Conservation (phyloP, 2,113 vertebrate genomes). For the Poeciliopsis retropinna region DNA sequence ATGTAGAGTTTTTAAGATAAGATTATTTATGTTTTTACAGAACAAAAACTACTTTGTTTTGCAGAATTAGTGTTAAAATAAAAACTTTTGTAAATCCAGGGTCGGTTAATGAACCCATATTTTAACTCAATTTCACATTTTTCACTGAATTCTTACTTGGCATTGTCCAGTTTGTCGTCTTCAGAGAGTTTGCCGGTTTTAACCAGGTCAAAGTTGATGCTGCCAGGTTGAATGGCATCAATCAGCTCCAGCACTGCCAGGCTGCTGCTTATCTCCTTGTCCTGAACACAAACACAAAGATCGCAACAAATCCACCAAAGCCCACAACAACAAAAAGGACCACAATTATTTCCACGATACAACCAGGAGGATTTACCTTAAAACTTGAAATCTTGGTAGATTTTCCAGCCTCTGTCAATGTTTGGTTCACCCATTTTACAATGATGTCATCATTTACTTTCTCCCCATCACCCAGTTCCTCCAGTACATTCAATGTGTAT, state of each 20-base stretch:
- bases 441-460: conserved; percentile 94
- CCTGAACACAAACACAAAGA: conserved; percentile 74
- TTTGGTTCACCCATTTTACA: conserved; percentile 91
- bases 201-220: conserved; percentile 94
- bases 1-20: too few relatives aligned
- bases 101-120: too few relatives aligned
- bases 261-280: conserved; percentile 94
- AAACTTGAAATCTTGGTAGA: conserved; percentile 87
- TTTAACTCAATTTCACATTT: background rate
- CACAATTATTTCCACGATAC: too few relatives aligned
- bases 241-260: conserved; percentile 95
- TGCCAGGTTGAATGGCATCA: conserved; percentile 94
- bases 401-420: conserved; percentile 85
- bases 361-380: conserved; percentile 81
- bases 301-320: background rate
- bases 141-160: conserved; percentile 86
- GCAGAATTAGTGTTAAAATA: too few relatives aligned
- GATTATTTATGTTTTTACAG: too few relatives aligned
- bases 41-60: too few relatives aligned
- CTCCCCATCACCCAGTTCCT: conserved; percentile 91
- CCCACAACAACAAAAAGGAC: background rate
- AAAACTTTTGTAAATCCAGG: too few relatives aligned
- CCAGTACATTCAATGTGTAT: conserved; percentile 94
- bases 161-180: conserved; percentile 93
- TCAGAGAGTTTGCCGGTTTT: conserved; percentile 87